Evolutionary conservation across 2,888 invertebrate genomes (phyloP).

Genomic region (Dioctria rufipes): DNA sequence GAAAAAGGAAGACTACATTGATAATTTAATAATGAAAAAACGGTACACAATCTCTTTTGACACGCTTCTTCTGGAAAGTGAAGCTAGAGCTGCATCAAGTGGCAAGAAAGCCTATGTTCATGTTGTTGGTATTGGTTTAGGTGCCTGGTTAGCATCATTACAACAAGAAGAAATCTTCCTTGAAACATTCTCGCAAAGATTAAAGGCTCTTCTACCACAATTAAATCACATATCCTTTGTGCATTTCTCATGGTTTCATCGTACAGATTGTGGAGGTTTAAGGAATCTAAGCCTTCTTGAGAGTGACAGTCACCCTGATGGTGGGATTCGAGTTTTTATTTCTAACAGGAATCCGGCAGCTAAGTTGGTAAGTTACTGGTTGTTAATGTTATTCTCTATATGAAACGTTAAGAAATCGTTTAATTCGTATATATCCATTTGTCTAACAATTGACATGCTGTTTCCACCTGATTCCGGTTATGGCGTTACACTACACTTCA

Average conservation of each 20-base stretch:
- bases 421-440: too few relatives aligned
- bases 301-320: constrained; percentile 64
- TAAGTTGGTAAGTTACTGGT: constrained; percentile 66
- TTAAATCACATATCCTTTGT: constrained; percentile 76
- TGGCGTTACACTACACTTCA: too few relatives aligned
- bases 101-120: constrained; percentile 76
- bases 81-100: constrained; percentile 73
- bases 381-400: too few relatives aligned
- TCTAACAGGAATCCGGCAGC: constrained; percentile 75
- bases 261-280: constrained; percentile 71
- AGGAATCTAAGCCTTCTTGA: constrained; percentile 70
- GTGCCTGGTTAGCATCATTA: constrained; percentile 77
- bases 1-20: constrained; percentile 66
- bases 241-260: constrained; percentile 78
- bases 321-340: constrained; percentile 73
- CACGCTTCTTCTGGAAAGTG: constrained; percentile 76
- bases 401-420: too few relatives aligned
- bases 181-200: constrained; percentile 76
- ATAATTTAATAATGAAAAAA: constrained; percentile 68
- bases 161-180: constrained; percentile 78
- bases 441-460: too few relatives aligned
- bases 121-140: constrained; percentile 78
- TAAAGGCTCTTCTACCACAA: constrained; percentile 72
- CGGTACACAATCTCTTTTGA: constrained; percentile 76
- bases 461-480: too few relatives aligned